phyloP scores from a whole-genome alignment of 1,140 invertebrate species.

The Chymomyza costata region DNA sequence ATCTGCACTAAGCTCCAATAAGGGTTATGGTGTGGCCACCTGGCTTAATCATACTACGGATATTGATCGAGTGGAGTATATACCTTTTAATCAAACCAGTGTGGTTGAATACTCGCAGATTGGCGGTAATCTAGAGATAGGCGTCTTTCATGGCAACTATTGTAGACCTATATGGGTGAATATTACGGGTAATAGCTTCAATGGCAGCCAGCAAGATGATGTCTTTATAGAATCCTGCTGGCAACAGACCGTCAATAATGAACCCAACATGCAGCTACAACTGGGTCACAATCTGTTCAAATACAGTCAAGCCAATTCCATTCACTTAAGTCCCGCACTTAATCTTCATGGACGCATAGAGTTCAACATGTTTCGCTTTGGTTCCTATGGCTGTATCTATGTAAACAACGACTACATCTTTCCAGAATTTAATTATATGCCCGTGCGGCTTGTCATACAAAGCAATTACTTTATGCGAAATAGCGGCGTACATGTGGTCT shows the following conservation, averaged over 20 bases:
- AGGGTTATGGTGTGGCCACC: conserved; percentile 88
- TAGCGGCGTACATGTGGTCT: conserved; percentile 89
- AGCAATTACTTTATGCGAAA: conserved; percentile 94
- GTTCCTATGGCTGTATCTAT: conserved; percentile 88
- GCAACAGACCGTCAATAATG: conserved; percentile 76
- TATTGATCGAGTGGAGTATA: conserved; percentile 80
- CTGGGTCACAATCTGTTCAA: conserved; percentile 91
- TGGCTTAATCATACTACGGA: conserved; percentile 93
- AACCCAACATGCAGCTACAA: conserved; percentile 81
- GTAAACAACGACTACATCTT: conserved; percentile 86
- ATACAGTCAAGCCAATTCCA: conserved; percentile 84
- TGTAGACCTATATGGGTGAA: conserved; percentile 87
- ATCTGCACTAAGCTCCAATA: conserved; percentile 86
- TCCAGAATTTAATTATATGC: conserved; percentile 84
- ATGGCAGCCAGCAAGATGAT: conserved; percentile 84
- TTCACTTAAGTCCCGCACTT: conserved; percentile 89
- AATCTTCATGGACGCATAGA: conserved; percentile 88
- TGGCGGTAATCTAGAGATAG: conserved; percentile 87
- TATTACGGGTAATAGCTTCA: conserved; percentile 90
- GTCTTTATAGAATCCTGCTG: conserved; percentile 89
- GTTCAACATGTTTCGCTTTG: conserved; percentile 90
- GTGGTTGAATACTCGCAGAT: conserved; percentile 91
- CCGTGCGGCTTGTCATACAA: conserved; percentile 84
- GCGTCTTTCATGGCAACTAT: conserved; percentile 88
- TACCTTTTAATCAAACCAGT: conserved; percentile 88